Percentiles rank a stretch among this genome's conserved stretches.
phyloP scores from a whole-genome alignment of 2,797 vertebrate species.

The Sebastes cheni region DNA sequence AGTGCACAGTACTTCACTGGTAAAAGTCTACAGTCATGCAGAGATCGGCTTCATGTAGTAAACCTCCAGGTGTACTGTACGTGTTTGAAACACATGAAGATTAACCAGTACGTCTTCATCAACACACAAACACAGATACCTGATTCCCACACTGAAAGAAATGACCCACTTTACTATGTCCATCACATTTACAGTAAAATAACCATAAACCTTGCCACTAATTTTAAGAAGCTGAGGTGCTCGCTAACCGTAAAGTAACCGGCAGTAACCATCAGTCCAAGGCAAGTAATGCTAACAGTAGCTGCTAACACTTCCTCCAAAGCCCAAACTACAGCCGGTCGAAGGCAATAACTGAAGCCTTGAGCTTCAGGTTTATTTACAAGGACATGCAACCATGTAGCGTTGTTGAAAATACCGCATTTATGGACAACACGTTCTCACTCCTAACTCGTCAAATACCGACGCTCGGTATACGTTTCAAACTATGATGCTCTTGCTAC shows the following conservation, averaged over 20 bases:
- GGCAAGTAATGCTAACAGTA: background rate
- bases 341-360: background rate
- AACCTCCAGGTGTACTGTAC: background rate
- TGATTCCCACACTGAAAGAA: background rate
- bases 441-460: background rate
- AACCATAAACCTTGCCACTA: background rate
- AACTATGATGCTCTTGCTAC: fast-evolving
- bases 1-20: background rate
- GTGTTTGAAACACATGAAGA: background rate
- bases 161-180: background rate
- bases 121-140: background rate
- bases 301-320: background rate
- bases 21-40: background rate
- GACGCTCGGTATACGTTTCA: fast-evolving
- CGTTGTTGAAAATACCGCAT: background rate
- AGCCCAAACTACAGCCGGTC: background rate
- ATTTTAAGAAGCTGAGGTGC: background rate
- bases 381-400: background rate
- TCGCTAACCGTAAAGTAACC: background rate
- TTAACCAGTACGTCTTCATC: background rate
- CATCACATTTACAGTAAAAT: background rate
- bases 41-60: background rate
- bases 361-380: background rate
- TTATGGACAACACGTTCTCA: background rate
- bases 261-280: background rate